Conservation (phyloP, 37 sponge, comb jelly and placozoan species). For the Haliclona indistincta region DNA sequence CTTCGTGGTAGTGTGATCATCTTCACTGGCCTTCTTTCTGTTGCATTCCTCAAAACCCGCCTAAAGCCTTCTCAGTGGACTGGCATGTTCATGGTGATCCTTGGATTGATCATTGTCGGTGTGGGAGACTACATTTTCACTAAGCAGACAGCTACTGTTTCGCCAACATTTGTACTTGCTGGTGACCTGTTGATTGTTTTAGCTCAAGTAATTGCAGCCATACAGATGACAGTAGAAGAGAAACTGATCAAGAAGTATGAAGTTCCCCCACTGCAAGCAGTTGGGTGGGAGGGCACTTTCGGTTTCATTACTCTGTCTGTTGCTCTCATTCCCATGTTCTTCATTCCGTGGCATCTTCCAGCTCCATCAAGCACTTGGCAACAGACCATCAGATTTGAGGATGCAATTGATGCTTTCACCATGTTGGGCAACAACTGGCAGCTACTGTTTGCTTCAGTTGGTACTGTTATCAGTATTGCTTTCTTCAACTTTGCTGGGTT, state of each 20-base stretch:
- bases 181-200: conserved; percentile 91
- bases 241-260: conserved; percentile 89
- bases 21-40: conserved; percentile 94
- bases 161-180: conserved; percentile 44
- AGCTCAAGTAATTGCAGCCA: conserved; percentile 87
- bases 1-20: conserved; percentile 94
- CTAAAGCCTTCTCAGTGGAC: conserved; percentile 73
- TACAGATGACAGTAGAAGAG: conserved; percentile 92
- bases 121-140: conserved; percentile 70
- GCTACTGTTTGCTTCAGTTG: conserved; percentile 68
- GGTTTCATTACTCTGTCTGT: conserved; percentile 75
- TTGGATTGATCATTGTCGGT: conserved; percentile 91
- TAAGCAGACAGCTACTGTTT: not conserved
- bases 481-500: conserved; percentile 97
- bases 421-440: conserved; percentile 62
- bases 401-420: conserved; percentile 81
- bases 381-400: conserved; percentile 73
- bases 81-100: conserved; percentile 89
- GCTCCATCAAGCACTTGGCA: conserved; percentile 72
- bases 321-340: conserved; percentile 90
- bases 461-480: conserved; percentile 89
- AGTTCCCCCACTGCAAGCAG: conserved; percentile 85
- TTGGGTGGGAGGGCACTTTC: conserved; percentile 97
- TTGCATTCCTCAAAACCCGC: conserved; percentile 76
- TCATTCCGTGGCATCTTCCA: conserved; percentile 92